Evolutionary conservation across 92 coral and sea anemone genomes (phyloP).

Genomic region (Hydrozoanthus gracilis): DNA sequence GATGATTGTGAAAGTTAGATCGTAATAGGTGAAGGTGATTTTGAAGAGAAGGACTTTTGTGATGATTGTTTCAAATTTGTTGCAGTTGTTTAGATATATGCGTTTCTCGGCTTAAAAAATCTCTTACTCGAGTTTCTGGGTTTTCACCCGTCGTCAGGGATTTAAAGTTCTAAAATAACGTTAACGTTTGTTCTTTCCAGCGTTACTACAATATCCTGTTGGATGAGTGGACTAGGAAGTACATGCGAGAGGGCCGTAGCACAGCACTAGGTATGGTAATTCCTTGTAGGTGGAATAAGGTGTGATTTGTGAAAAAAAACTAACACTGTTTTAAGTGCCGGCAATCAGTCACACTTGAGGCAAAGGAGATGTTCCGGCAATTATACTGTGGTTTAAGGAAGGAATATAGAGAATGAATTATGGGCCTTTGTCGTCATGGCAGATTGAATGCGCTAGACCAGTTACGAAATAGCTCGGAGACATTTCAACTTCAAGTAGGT

Average conservation of each 20-base stretch:
- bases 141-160: background rate
- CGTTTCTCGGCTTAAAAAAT: background rate
- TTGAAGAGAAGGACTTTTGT: background rate
- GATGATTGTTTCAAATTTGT: background rate
- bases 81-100: background rate
- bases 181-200: conserved; percentile 50
- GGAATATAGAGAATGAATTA: too few species aligned
- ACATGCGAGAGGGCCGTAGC: conserved; percentile 94
- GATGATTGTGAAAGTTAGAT: background rate
- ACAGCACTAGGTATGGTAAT: conserved; percentile 74
- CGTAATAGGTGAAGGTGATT: background rate
- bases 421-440: too few species aligned
- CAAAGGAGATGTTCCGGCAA: too few species aligned
- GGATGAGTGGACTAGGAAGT: conserved; percentile 98
- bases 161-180: too few species aligned
- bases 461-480: too few species aligned
- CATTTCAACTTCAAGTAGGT: too few species aligned
- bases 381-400: too few species aligned
- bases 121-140: background rate
- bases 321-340: too few species aligned
- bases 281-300: too few species aligned
- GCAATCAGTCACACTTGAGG: too few species aligned
- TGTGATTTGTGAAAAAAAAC: too few species aligned
- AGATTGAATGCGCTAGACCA: too few species aligned
- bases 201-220: conserved; percentile 87